phyloP scores from a whole-genome alignment of 2,888 invertebrate species.

The Tetheella fluctuosa region DNA sequence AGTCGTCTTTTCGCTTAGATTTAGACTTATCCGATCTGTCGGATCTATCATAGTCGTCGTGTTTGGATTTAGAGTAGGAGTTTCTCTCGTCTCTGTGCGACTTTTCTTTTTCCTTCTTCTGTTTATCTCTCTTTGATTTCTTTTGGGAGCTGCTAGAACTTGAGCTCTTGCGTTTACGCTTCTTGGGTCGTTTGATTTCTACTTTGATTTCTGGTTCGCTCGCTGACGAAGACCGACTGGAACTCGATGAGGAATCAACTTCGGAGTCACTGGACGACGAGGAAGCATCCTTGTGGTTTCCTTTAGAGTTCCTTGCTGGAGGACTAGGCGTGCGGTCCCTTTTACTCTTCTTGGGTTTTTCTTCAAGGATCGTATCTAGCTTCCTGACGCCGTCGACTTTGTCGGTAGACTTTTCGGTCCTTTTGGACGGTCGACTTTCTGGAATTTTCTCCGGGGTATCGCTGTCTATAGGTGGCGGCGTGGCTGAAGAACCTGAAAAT shows the following conservation, averaged over 20 bases:
- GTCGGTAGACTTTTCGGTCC: constrained; percentile 61
- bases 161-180: constrained; percentile 67
- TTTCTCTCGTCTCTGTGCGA: constrained; percentile 53
- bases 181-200: constrained; percentile 55
- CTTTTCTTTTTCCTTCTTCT: constrained; percentile 58
- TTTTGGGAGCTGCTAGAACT: constrained; percentile 61
- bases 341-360: constrained; percentile 62
- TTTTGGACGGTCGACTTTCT: constrained; percentile 61
- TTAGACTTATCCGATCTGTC: constrained; percentile 55
- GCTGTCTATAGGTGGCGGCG: constrained; percentile 65
- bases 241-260: constrained; percentile 60
- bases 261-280: constrained; percentile 72
- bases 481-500: constrained; percentile 64
- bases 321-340: constrained; percentile 67
- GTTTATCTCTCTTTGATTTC: constrained; percentile 60
- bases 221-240: constrained; percentile 57
- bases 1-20: constrained; percentile 60
- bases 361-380: constrained; percentile 64
- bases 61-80: constrained; percentile 52
- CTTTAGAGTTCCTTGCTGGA: constrained; percentile 41
- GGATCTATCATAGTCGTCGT: constrained; percentile 51
- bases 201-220: constrained; percentile 53
- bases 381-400: constrained; percentile 61
- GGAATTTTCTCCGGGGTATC: constrained; percentile 69
- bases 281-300: constrained; percentile 69